A percentile compares a stretch with the other conserved stretches of the same genome.
These are phyloP conservation scores for Batillaria attramentaria DNA, from an alignment of 1,140 invertebrate species.

Conservation along the genomic window DNA sequence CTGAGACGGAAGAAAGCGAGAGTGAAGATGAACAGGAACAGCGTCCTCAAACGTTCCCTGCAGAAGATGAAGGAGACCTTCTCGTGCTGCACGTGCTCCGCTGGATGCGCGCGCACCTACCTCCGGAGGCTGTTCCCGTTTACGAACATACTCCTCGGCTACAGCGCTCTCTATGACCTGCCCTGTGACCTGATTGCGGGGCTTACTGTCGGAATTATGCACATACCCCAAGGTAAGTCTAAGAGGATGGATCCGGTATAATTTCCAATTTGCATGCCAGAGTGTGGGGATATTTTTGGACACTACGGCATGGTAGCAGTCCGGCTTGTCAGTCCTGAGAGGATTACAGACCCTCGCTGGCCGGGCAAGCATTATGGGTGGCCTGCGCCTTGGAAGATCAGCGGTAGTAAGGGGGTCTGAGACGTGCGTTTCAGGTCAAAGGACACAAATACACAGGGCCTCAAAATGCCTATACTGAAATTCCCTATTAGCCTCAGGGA, in stretches of 20 bases:
- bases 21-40: constrained; percentile 15
- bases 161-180: constrained; percentile 68
- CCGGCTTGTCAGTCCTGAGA: too few species aligned
- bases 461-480: too few species aligned
- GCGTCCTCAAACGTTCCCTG: constrained; percentile 35
- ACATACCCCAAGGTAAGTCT: constrained; percentile 74
- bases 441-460: too few species aligned
- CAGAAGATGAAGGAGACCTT: constrained; percentile 33
- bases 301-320: too few species aligned
- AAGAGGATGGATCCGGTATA: constrained; percentile 8
- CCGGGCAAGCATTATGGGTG: too few species aligned
- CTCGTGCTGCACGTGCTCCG: constrained; percentile 39
- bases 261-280: too few species aligned
- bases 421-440: too few species aligned
- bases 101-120: constrained; percentile 32
- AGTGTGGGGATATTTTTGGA: too few species aligned
- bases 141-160: constrained; percentile 66
- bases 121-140: constrained; percentile 64
- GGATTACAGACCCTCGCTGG: too few species aligned
- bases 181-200: constrained; percentile 72
- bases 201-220: constrained; percentile 74
- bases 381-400: too few species aligned
- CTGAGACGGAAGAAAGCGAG: constrained; percentile 29
- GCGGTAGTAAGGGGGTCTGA: too few species aligned
- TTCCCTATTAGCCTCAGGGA: too few species aligned